Conservation (phyloP, 2,888 invertebrate genomes). For the Hirtodrosophila trivittata region DNA sequence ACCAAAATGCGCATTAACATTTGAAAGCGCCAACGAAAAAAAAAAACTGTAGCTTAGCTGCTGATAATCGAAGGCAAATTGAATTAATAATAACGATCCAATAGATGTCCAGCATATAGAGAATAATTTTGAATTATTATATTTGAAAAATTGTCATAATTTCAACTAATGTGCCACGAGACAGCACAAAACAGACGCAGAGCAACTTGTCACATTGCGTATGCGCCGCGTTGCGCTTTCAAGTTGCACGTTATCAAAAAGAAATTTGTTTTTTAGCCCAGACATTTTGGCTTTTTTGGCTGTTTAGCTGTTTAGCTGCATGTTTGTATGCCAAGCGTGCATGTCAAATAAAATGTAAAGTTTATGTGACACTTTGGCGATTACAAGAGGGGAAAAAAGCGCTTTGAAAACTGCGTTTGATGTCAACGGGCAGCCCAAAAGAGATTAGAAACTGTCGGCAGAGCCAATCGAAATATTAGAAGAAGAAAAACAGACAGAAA, state of each 20-base stretch:
- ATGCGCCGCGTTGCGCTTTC: slow-evolving; percentile 36
- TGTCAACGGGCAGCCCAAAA: slow-evolving; percentile 59
- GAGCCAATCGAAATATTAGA: slow-evolving; percentile 49
- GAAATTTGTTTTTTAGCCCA: slow-evolving; percentile 57
- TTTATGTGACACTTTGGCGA: slow-evolving; percentile 79
- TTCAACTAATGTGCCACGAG: slow-evolving; percentile 68
- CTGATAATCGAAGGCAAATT: slow-evolving; percentile 73
- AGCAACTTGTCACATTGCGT: slow-evolving; percentile 36
- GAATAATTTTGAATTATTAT: slow-evolving; percentile 70
- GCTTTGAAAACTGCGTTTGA: slow-evolving; percentile 70
- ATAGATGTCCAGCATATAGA: slow-evolving; percentile 55
- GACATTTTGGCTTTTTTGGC: slow-evolving; percentile 11
- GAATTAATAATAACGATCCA: slow-evolving; percentile 69
- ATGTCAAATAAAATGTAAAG: slow-evolving; percentile 77
- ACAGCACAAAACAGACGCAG: slow-evolving; percentile 1
- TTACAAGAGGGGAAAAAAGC: slow-evolving; percentile 51
- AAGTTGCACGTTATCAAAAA: slow-evolving; percentile 60
- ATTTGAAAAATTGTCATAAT: slow-evolving; percentile 74
- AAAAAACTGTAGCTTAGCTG: slow-evolving; percentile 48
- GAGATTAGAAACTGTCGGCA: slow-evolving; percentile 72
- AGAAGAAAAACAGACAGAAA: neutral
- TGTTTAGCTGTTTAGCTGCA: slow-evolving; percentile 24
- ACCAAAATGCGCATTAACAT: slow-evolving; percentile 49
- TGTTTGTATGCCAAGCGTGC: slow-evolving; percentile 71
- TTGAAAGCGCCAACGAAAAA: slow-evolving; percentile 31